Percentiles rank a stretch among this genome's conserved stretches.
Conservation (phyloP, 2,113 vertebrate species). For the Indicator indicator region DNA sequence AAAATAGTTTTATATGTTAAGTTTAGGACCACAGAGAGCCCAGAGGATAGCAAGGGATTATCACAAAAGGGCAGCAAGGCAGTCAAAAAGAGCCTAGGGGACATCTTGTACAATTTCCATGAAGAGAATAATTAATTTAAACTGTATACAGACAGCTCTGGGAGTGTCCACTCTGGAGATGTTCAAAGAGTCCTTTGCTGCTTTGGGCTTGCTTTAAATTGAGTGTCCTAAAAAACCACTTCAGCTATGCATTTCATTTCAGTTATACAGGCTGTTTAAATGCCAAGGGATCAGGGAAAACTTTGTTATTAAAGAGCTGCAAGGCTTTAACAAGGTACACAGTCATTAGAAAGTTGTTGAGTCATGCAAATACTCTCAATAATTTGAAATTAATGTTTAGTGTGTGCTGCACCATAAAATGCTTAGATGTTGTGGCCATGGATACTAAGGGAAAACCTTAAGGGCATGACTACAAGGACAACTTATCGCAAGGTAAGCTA, state of each 20-base stretch:
- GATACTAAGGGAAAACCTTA: constrained; percentile 56
- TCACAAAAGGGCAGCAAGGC: constrained; percentile 62
- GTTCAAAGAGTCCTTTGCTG: constrained; percentile 60
- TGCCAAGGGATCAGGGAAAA: constrained; percentile 47
- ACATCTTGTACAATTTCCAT: constrained; percentile 51
- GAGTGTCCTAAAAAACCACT: constrained; percentile 40
- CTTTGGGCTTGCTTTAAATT: constrained; percentile 48
- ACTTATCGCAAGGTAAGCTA: constrained; percentile 53
- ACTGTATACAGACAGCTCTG: constrained; percentile 40
- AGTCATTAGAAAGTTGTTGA: constrained; percentile 61
- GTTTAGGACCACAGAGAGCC: constrained; percentile 58
- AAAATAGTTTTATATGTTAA: constrained; percentile 69
- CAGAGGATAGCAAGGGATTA: constrained; percentile 67
- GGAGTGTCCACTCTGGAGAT: constrained; percentile 46
- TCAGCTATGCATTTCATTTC: constrained; percentile 39
- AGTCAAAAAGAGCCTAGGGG: constrained; percentile 42
- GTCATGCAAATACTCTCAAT: constrained; percentile 63
- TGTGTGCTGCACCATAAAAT: constrained; percentile 34
- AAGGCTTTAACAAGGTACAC: constrained; percentile 47
- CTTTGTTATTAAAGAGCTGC: constrained; percentile 54
- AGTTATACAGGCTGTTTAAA: constrained; percentile 25
- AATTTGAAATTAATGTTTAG: constrained; percentile 69
- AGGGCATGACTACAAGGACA: constrained; percentile 39
- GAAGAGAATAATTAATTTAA: constrained; percentile 54
- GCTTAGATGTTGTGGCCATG: constrained; percentile 53